phyloP scores from a whole-genome alignment of 2,113 vertebrate genomes.

The Psophia crepitans region DNA sequence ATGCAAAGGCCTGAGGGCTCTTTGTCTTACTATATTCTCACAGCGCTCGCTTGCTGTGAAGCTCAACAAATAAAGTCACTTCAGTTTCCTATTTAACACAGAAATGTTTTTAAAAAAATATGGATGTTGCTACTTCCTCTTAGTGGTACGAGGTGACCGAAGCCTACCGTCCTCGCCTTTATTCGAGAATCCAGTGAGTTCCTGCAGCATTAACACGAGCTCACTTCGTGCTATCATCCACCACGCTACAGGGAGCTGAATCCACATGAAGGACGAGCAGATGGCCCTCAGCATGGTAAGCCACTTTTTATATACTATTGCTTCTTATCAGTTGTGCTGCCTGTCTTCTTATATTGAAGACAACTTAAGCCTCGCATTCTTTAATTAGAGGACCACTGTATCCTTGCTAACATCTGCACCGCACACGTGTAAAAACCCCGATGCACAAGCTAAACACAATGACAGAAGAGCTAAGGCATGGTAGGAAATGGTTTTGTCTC shows the following conservation, averaged over 20 bases:
- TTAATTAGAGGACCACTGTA: neutral
- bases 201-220: neutral
- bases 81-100: neutral
- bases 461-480: neutral
- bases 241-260: slow-evolving; percentile 1
- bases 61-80: slow-evolving; percentile 11
- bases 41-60: neutral
- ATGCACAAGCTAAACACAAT: neutral
- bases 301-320: neutral
- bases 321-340: neutral
- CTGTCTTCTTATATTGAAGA: neutral
- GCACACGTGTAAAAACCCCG: neutral
- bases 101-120: neutral
- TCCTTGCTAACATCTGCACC: slow-evolving; percentile 52
- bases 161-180: neutral
- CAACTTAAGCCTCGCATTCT: neutral
- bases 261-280: neutral
- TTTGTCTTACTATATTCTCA: neutral
- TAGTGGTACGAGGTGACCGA: accelerated
- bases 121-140: neutral
- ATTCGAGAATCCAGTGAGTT: neutral
- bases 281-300: slow-evolving; percentile 54
- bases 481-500: neutral
- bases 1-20: neutral
- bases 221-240: neutral